Evolutionary conservation across 2,888 invertebrate species (phyloP).

Genomic region (Cryptocephalus primarius): DNA sequence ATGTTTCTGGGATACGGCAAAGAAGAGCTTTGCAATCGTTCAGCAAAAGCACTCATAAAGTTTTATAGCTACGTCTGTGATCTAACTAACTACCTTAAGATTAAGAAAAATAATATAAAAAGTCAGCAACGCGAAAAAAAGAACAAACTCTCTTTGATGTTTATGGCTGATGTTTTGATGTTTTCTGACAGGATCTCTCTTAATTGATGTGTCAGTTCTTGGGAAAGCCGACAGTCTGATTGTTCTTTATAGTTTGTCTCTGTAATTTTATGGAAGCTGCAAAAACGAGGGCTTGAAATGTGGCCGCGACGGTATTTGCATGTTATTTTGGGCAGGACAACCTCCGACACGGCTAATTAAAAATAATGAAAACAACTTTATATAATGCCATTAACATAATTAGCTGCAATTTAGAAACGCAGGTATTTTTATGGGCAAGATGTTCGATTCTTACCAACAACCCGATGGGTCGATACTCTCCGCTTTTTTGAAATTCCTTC

Average conservation of each 20-base stretch:
- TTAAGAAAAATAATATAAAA: slow-evolving; percentile 16
- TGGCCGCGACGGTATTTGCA: slow-evolving; percentile 9
- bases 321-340: slow-evolving; percentile 11
- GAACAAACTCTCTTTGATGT: slow-evolving; percentile 25
- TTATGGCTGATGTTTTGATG: slow-evolving; percentile 32
- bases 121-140: slow-evolving; percentile 17
- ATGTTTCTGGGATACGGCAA: neutral
- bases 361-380: slow-evolving; percentile 19
- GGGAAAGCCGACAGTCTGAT: slow-evolving; percentile 30
- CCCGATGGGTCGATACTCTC: slow-evolving; percentile 7
- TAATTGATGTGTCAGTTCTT: slow-evolving; percentile 34
- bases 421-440: slow-evolving; percentile 11
- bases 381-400: slow-evolving; percentile 17
- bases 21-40: neutral
- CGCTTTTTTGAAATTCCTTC: no score
- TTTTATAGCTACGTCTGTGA: slow-evolving; percentile 31
- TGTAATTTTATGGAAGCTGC: slow-evolving; percentile 2
- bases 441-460: neutral
- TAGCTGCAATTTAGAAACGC: slow-evolving; percentile 13
- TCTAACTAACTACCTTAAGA: slow-evolving; percentile 27
- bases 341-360: slow-evolving; percentile 10
- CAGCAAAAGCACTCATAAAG: slow-evolving; percentile 23
- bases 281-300: neutral
- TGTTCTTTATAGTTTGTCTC: slow-evolving; percentile 26
- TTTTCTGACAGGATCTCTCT: slow-evolving; percentile 29